These are phyloP conservation scores for Chalcosyrphus nemorum DNA, from an alignment of 2,888 invertebrate genomes.

Conservation along the genomic window DNA sequence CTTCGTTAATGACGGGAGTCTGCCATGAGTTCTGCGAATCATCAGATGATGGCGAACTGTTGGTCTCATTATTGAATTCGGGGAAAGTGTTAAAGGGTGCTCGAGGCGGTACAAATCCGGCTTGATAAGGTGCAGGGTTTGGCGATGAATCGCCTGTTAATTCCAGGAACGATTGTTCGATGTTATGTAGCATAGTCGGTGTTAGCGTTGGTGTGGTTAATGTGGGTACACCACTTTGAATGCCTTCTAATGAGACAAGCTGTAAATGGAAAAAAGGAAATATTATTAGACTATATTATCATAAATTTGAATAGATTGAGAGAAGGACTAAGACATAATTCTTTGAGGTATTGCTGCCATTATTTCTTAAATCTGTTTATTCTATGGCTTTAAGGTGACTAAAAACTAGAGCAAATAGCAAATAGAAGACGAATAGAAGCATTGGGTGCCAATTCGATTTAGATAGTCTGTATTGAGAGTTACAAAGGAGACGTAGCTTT, in stretches of 20 bases:
- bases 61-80: slow-evolving; percentile 74
- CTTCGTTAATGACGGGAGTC: slow-evolving; percentile 78
- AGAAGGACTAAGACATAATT: background rate
- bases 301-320: background rate
- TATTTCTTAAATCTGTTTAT: no score
- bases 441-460: no score
- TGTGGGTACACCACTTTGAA: slow-evolving; percentile 95
- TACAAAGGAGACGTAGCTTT: no score
- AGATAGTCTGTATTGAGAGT: no score
- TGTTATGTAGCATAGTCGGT: slow-evolving; percentile 94
- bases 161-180: slow-evolving; percentile 96
- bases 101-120: slow-evolving; percentile 95
- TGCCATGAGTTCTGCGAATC: slow-evolving; percentile 81
- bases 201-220: slow-evolving; percentile 96
- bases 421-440: no score
- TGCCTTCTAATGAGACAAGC: slow-evolving; percentile 92
- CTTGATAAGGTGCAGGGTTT: slow-evolving; percentile 91
- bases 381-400: no score
- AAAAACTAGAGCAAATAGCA: no score
- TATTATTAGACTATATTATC: background rate
- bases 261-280: slow-evolving; percentile 83
- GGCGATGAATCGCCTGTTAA: slow-evolving; percentile 89
- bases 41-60: slow-evolving; percentile 80
- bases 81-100: slow-evolving; percentile 81
- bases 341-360: no score